These are phyloP conservation scores for Eretmocerus hayati DNA, from an alignment of 2,888 invertebrate genomes.

Conservation along the genomic window DNA sequence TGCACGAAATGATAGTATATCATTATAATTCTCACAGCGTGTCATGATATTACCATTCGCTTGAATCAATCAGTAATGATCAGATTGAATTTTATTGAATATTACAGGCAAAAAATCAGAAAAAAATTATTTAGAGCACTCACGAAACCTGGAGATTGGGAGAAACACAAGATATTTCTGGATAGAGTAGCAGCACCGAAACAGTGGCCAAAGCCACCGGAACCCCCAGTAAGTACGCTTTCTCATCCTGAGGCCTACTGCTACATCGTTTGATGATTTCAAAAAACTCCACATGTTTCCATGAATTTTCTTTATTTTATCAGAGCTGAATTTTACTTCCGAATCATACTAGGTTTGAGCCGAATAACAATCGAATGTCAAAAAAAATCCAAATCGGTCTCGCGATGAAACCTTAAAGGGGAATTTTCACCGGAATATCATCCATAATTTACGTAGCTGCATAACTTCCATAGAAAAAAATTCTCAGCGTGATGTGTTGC, in stretches of 20 bases:
- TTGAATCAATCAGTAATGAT: no score
- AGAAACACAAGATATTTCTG: conserved; percentile 28
- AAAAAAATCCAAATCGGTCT: no score
- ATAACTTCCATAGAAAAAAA: no score
- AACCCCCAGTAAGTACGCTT: conserved; percentile 23
- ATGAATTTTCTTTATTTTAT: not conserved
- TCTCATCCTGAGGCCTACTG: not conserved
- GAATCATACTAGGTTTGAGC: not conserved
- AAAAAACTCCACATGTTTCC: not conserved
- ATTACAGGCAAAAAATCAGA: conserved; percentile 26
- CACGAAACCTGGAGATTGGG: conserved; percentile 32
- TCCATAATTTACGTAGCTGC: no score
- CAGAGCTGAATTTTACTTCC: not conserved
- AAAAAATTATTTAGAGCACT: conserved; percentile 26
- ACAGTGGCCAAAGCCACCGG: conserved; percentile 18
- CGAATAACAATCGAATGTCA: no score
- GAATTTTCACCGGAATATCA: no score
- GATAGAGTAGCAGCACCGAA: conserved; percentile 31
- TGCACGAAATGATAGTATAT: no score
- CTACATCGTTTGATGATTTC: not conserved
- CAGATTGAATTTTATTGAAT: not conserved
- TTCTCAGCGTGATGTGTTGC: no score
- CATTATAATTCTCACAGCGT: no score
- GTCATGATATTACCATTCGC: no score
- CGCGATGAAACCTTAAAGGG: no score